phyloP scores from a whole-genome alignment of 1,140 invertebrate genomes.

The Manduca sexta region DNA sequence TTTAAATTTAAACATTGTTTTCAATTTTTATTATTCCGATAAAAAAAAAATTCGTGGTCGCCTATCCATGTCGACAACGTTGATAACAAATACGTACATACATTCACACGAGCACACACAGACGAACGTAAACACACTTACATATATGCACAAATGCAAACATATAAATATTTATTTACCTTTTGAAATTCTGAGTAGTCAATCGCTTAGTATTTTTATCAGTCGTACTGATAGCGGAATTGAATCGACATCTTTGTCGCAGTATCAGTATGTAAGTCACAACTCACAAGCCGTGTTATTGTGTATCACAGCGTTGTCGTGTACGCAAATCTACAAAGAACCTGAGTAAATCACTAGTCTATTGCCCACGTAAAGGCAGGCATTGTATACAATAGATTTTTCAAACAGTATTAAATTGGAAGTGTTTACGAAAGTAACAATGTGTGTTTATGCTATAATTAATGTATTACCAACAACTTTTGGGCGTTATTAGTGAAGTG shows the following conservation, averaged over 20 bases:
- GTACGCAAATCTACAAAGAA: too few relatives aligned
- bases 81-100: not conserved
- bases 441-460: not conserved
- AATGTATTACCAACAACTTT: conserved; percentile 4
- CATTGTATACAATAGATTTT: too few relatives aligned
- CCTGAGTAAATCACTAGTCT: too few relatives aligned
- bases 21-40: conserved; percentile 1
- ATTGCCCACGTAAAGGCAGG: too few relatives aligned
- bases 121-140: too few relatives aligned
- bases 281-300: not conserved
- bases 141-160: too few relatives aligned
- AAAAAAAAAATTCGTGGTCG: not conserved
- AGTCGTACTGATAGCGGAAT: conserved; percentile 17
- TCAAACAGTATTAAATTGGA: too few relatives aligned
- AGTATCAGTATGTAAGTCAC: conserved; percentile 19
- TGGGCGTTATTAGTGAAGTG: not conserved
- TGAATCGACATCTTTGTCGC: conserved; percentile 44
- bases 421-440: not conserved
- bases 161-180: conserved; percentile 12
- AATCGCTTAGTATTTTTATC: conserved; percentile 38
- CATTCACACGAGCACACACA: too few relatives aligned
- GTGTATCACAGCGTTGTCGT: too few relatives aligned
- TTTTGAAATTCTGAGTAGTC: conserved; percentile 38
- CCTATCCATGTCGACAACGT: not conserved
- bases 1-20: not conserved